Conservation (phyloP, 2,888 invertebrate genomes). For the Odontomyia ornata region DNA sequence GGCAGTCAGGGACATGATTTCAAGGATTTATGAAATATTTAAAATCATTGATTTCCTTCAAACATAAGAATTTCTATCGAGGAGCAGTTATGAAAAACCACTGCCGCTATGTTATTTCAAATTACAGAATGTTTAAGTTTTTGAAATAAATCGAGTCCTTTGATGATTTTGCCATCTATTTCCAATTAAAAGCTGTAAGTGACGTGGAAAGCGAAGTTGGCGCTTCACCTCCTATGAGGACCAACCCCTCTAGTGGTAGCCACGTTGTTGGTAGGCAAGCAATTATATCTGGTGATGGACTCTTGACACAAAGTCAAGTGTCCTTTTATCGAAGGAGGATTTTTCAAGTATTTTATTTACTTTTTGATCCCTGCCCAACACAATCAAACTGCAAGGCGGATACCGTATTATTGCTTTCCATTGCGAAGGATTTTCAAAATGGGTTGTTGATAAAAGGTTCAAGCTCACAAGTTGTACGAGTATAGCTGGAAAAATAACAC, state of each 20-base stretch:
- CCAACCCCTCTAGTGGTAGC: not conserved
- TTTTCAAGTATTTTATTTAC: constrained; percentile 50
- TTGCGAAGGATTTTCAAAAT: constrained; percentile 34
- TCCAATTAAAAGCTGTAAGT: too few species aligned
- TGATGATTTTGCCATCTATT: too few species aligned
- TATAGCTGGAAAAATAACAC: constrained; percentile 37
- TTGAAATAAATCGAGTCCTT: too few species aligned
- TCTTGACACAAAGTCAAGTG: constrained; percentile 50
- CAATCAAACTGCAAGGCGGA: constrained; percentile 24
- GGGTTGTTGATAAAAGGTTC: constrained; percentile 18
- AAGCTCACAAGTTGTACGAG: constrained; percentile 8
- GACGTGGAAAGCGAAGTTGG: too few species aligned
- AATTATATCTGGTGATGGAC: constrained; percentile 49
- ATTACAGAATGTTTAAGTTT: too few species aligned
- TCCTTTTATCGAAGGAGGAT: constrained; percentile 46
- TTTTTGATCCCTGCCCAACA: constrained; percentile 43
- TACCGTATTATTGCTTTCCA: constrained; percentile 45
- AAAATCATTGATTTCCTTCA: too few species aligned
- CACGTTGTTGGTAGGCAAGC: constrained; percentile 45
- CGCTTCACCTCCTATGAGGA: too few species aligned
- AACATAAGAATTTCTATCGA: too few species aligned
- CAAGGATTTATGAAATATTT: too few species aligned
- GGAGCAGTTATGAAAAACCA: too few species aligned
- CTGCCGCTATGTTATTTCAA: too few species aligned
- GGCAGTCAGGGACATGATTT: too few species aligned